Evolutionary conservation across 2,797 vertebrate species (phyloP).

Genomic region (Spheniscus humboldti): DNA sequence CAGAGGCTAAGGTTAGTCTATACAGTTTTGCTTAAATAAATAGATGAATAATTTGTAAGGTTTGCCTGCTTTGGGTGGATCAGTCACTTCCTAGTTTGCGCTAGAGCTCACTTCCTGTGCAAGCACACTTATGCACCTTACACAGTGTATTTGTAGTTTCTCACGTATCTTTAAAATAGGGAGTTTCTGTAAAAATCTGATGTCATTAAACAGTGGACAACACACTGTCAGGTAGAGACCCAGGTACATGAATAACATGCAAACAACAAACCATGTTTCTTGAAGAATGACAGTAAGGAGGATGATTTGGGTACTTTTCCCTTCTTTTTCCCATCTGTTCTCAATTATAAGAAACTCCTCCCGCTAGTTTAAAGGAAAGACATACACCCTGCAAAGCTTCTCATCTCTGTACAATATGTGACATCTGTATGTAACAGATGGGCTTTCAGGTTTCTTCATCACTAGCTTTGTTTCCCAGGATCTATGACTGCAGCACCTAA

Average conservation of each 20-base stretch:
- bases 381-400: slow-evolving; percentile 52
- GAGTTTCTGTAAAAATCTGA: background rate
- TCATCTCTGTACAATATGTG: slow-evolving; percentile 66
- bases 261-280: slow-evolving; percentile 2
- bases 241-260: background rate
- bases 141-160: background rate
- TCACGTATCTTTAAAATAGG: background rate
- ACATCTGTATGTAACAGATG: slow-evolving; percentile 74
- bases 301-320: slow-evolving; percentile 44
- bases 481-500: slow-evolving; percentile 60
- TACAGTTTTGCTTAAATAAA: background rate
- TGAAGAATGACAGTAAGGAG: slow-evolving; percentile 35
- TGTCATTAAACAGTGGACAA: slow-evolving; percentile 16
- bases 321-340: slow-evolving; percentile 67
- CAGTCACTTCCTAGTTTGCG: background rate
- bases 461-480: slow-evolving; percentile 59
- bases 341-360: slow-evolving; percentile 67
- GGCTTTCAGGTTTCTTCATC: slow-evolving; percentile 68
- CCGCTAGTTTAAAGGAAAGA: slow-evolving; percentile 60
- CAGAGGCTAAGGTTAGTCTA: background rate
- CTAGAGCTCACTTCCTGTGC: slow-evolving; percentile 15
- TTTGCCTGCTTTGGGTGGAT: background rate
- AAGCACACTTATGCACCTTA: background rate
- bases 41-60: background rate
- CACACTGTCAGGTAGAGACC: background rate